Conservation (phyloP, 2,888 invertebrate species). For the Protonemura montana region DNA sequence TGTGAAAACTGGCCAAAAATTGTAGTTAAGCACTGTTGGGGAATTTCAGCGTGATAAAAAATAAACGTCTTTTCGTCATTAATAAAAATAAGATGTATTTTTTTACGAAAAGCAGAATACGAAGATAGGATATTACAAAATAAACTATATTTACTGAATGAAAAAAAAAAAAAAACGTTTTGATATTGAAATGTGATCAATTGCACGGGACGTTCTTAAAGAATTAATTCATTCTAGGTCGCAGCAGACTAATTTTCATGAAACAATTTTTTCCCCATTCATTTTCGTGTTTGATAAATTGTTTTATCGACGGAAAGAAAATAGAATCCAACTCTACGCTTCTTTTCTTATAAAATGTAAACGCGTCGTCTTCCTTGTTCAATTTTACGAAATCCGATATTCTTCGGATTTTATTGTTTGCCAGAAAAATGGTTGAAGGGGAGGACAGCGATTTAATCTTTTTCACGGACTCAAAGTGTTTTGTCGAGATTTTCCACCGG, state of each 20-base stretch:
- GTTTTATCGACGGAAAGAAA: neutral
- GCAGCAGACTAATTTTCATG: neutral
- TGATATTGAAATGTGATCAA: neutral
- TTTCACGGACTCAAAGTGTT: neutral
- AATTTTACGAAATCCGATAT: slow-evolving; percentile 7
- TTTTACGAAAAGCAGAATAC: too few relatives aligned
- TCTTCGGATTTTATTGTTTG: neutral
- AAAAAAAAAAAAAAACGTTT: neutral
- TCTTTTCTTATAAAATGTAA: neutral
- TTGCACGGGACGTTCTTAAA: neutral
- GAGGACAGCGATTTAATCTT: neutral
- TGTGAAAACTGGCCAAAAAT: neutral
- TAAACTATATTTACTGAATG: too few relatives aligned
- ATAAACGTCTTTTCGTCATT: too few relatives aligned
- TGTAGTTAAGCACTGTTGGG: neutral
- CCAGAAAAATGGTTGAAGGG: neutral
- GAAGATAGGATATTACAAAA: too few relatives aligned
- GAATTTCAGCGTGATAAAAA: too few relatives aligned
- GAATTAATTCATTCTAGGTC: neutral
- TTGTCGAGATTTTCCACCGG: neutral
- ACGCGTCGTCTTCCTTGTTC: neutral
- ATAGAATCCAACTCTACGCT: neutral
- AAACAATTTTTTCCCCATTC: neutral
- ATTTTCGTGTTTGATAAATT: neutral
- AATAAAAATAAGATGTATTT: too few relatives aligned